Evolutionary conservation across 1,140 invertebrate species (phyloP).

Genomic region (Adoxophyes honmai): DNA sequence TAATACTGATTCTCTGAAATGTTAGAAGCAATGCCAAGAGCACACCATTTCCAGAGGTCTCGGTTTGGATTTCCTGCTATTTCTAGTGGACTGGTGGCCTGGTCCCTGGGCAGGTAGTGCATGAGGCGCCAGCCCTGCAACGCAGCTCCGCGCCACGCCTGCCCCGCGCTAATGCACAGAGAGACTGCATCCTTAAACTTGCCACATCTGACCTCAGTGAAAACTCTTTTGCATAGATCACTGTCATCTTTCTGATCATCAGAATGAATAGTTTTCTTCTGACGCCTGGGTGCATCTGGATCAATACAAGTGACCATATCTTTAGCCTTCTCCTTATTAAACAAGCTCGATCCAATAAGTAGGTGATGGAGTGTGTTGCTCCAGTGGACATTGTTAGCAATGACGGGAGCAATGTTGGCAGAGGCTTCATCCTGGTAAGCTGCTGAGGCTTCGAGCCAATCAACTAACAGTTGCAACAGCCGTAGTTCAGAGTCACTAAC

Average conservation of each 20-base stretch:
- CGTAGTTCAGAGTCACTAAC: constrained; percentile 81
- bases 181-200: constrained; percentile 90
- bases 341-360: constrained; percentile 77
- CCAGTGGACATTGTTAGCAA: constrained; percentile 88
- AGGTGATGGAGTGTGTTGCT: constrained; percentile 94
- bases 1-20: constrained; percentile 79
- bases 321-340: constrained; percentile 65
- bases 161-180: constrained; percentile 89
- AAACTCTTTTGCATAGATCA: constrained; percentile 83
- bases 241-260: constrained; percentile 93
- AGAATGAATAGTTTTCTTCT: constrained; percentile 89
- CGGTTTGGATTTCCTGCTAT: constrained; percentile 91
- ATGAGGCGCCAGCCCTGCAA: constrained; percentile 92
- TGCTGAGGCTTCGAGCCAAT: constrained; percentile 94
- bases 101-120: constrained; percentile 60
- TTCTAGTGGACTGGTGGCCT: constrained; percentile 73
- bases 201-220: constrained; percentile 90
- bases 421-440: constrained; percentile 82
- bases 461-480: constrained; percentile 91
- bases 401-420: constrained; percentile 81
- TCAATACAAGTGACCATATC: constrained; percentile 86
- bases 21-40: constrained; percentile 83
- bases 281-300: constrained; percentile 93
- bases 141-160: constrained; percentile 92
- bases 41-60: constrained; percentile 94